Percentiles rank a stretch among this genome's conserved stretches.
Conservation (phyloP, 1,140 invertebrate species). For the Sesamia nonagrioides region DNA sequence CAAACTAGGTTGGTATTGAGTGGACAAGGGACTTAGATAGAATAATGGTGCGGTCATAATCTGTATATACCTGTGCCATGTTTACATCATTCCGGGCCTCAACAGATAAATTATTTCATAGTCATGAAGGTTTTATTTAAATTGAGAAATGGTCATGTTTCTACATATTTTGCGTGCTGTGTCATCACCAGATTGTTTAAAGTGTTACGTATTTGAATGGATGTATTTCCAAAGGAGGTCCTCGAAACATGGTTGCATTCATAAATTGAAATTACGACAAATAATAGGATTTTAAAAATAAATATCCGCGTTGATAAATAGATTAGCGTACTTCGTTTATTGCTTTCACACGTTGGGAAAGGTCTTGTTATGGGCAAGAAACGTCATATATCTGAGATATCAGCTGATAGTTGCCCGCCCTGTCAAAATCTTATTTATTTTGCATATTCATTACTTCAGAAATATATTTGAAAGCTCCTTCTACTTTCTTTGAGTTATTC, state of each 20-base stretch:
- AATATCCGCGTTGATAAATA: neutral
- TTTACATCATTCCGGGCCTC: slow-evolving; percentile 54
- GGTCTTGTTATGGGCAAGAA: neutral
- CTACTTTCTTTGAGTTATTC: neutral
- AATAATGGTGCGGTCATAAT: slow-evolving; percentile 36
- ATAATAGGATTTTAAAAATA: neutral
- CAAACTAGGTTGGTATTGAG: slow-evolving; percentile 37
- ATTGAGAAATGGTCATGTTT: slow-evolving; percentile 7
- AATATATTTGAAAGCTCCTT: neutral
- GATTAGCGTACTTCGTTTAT: neutral
- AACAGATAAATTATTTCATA: slow-evolving; percentile 57
- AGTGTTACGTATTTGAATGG: neutral
- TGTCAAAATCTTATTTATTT: neutral
- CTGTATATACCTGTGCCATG: slow-evolving; percentile 20
- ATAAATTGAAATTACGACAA: neutral
- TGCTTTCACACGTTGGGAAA: neutral
- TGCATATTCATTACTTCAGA: neutral
- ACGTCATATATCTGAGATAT: neutral
- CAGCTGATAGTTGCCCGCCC: neutral
- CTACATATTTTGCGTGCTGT: slow-evolving; percentile 1
- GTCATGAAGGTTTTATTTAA: slow-evolving; percentile 48
- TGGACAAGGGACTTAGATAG: slow-evolving; percentile 31
- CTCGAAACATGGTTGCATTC: neutral
- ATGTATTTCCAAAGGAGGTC: neutral
- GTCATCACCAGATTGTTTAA: neutral